Conservation (phyloP, 2,888 invertebrate species). For the Archips xylosteana region DNA sequence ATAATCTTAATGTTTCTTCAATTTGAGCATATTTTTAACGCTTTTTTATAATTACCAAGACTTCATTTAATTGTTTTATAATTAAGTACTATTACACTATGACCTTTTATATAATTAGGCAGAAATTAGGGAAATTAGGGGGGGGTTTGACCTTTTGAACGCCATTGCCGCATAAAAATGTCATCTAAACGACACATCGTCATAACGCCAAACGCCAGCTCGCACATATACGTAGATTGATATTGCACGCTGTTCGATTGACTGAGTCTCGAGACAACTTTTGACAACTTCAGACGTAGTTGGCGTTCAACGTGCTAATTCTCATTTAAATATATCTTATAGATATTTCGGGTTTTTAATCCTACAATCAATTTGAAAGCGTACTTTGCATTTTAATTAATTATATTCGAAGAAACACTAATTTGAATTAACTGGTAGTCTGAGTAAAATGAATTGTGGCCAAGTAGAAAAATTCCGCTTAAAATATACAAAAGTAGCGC, state of each 20-base stretch:
- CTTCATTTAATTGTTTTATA: too few species aligned
- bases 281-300: neutral
- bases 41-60: too few species aligned
- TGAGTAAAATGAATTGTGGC: neutral
- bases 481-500: neutral
- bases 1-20: neutral
- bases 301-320: neutral
- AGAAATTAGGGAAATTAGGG: too few species aligned
- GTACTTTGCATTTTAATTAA: slow-evolving; percentile 36
- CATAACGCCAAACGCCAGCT: neutral
- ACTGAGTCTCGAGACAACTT: neutral
- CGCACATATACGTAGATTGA: neutral
- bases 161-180: neutral
- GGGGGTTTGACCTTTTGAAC: neutral
- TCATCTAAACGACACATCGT: neutral
- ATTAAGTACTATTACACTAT: too few species aligned
- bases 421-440: neutral
- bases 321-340: too few species aligned
- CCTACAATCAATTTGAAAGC: neutral
- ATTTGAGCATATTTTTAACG: too few species aligned
- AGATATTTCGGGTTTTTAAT: neutral
- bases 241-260: neutral
- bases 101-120: too few species aligned
- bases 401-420: slow-evolving; percentile 8
- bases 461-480: neutral